phyloP scores from a whole-genome alignment of 2,888 invertebrate genomes.

The Lycophotia porphyrea region DNA sequence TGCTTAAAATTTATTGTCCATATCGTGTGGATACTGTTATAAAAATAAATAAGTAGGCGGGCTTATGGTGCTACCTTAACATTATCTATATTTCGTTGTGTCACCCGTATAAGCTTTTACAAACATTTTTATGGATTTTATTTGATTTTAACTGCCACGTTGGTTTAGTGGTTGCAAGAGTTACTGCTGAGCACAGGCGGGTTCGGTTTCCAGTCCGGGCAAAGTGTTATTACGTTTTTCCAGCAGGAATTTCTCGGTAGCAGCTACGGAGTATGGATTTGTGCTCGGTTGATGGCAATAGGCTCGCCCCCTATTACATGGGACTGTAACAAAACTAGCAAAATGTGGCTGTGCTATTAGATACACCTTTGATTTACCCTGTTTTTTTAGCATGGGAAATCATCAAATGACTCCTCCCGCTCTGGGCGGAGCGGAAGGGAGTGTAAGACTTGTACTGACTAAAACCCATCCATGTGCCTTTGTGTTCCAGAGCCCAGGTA shows the following conservation, averaged over 20 bases:
- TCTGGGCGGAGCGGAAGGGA: no score
- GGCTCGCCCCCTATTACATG: neutral
- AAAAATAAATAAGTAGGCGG: constrained; percentile 72
- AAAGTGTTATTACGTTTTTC: neutral
- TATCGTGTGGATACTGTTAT: constrained; percentile 68
- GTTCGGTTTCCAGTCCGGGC: neutral
- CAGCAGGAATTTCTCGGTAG: neutral
- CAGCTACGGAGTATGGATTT: neutral
- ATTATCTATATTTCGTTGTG: constrained; percentile 38
- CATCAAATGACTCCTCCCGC: no score
- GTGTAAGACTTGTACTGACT: no score
- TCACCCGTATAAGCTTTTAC: constrained; percentile 44
- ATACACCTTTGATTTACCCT: neutral
- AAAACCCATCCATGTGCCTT: no score
- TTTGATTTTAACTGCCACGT: neutral
- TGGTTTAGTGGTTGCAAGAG: neutral
- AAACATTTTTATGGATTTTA: constrained; percentile 28
- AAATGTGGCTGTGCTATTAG: neutral
- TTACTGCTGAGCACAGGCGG: neutral
- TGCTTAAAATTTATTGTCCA: constrained; percentile 78
- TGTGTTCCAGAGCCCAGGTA: no score
- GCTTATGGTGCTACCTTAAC: constrained; percentile 35
- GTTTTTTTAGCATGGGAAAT: no score
- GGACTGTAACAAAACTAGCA: neutral
- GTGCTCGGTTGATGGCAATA: neutral